phyloP scores from a whole-genome alignment of 2,888 invertebrate genomes.

The Euzetes globulus region DNA sequence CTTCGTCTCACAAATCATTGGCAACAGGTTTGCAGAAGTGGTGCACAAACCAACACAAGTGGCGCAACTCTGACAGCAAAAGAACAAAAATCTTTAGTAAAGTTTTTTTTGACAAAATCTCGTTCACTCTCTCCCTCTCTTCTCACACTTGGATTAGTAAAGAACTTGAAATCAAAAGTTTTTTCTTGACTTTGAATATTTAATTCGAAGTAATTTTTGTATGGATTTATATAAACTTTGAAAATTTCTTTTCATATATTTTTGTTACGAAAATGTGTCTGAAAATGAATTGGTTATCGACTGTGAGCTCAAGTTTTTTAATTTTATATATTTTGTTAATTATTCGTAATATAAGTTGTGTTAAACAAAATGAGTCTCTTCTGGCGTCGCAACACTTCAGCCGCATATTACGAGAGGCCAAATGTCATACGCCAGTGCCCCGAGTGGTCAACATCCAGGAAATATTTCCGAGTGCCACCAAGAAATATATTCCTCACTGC shows the following conservation, averaged over 20 bases:
- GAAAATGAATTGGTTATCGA: not conserved
- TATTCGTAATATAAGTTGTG: not conserved
- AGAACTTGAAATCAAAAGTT: conserved; percentile 5
- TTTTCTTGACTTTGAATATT: not conserved
- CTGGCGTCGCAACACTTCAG: conserved; percentile 33
- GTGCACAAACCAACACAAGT: not conserved
- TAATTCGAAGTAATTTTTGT: not conserved
- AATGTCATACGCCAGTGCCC: conserved; percentile 31
- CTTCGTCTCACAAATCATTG: not conserved
- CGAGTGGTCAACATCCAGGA: conserved; percentile 32
- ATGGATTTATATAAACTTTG: not conserved
- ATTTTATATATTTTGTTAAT: not conserved
- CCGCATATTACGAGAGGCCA: conserved; percentile 29
- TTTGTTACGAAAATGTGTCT: not conserved
- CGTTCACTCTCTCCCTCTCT: not conserved
- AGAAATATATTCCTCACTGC: conserved; percentile 36
- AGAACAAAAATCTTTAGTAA: not conserved
- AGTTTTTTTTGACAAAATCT: not conserved
- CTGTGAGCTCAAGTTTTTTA: not conserved
- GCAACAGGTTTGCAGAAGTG: not conserved
- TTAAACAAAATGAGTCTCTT: conserved; percentile 29
- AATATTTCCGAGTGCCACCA: conserved; percentile 32
- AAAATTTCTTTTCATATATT: not conserved
- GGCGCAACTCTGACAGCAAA: not conserved
- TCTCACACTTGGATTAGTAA: not conserved